These are phyloP conservation scores for Sisyra nigra DNA, from an alignment of 2,888 invertebrate species.

Conservation along the genomic window DNA sequence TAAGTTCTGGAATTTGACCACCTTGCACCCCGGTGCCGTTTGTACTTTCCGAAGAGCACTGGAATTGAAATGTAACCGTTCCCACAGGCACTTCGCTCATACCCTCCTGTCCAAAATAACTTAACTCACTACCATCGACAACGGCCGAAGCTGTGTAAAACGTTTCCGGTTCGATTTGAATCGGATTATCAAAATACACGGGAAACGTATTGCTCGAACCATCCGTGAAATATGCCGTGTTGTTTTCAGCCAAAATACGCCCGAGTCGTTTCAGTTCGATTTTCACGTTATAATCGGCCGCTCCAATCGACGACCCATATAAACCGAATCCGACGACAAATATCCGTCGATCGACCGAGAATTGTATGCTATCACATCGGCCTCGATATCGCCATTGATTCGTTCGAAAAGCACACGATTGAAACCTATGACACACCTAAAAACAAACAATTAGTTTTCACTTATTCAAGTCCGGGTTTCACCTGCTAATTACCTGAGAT, in stretches of 20 bases:
- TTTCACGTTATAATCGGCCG: conserved; percentile 87
- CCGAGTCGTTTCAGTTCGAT: conserved; percentile 86
- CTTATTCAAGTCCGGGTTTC: too few relatives aligned
- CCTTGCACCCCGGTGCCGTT: conserved; percentile 96
- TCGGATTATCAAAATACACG: conserved; percentile 68
- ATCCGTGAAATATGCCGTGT: conserved; percentile 89
- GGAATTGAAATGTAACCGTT: conserved; percentile 91
- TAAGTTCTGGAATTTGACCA: conserved; percentile 92
- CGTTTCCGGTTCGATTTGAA: conserved; percentile 82
- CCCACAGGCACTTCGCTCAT: conserved; percentile 85
- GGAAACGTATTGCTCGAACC: conserved; percentile 94
- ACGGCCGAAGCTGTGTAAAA: conserved; percentile 94
- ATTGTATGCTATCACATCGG: conserved; percentile 91
- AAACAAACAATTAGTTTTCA: conserved; percentile 15
- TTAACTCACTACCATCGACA: conserved; percentile 82
- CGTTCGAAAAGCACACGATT: conserved; percentile 89
- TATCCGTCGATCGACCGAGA: conserved; percentile 87
- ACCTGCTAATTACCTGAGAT: conserved; percentile 64
- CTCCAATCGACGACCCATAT: conserved; percentile 91
- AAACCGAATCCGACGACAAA: conserved; percentile 92
- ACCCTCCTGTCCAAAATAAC: conserved; percentile 95
- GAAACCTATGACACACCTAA: conserved; percentile 87
- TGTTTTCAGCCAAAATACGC: conserved; percentile 75
- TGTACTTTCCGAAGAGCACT: conserved; percentile 92
- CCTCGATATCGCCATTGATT: conserved; percentile 97